Percentiles rank a stretch among this genome's conserved stretches.
Conservation (phyloP, 2,797 vertebrate species). For the Brachymystax lenok region DNA sequence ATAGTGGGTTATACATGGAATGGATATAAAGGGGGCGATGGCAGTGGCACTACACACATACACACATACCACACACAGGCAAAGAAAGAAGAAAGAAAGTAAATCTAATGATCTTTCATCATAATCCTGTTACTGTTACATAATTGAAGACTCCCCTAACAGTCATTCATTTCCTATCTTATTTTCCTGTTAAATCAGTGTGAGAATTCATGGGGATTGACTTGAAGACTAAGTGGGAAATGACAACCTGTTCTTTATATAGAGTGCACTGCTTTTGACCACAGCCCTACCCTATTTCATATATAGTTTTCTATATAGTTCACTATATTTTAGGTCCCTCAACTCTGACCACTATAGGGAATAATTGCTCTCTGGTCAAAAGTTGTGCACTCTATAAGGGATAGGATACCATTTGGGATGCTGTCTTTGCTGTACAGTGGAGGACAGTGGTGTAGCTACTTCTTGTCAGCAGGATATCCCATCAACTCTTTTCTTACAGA, state of each 20-base stretch:
- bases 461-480: not conserved
- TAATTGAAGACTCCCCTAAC: slow-evolving; percentile 74
- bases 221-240: not conserved
- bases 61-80: slow-evolving; percentile 16
- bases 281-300: not conserved
- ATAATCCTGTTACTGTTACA: slow-evolving; percentile 77
- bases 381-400: not conserved
- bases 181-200: slow-evolving; percentile 66
- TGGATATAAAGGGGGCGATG: slow-evolving; percentile 8
- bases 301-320: too few relatives aligned
- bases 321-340: not conserved
- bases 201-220: slow-evolving; percentile 53
- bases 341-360: not conserved
- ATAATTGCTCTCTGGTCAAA: not conserved
- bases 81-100: slow-evolving; percentile 38
- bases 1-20: slow-evolving; percentile 24
- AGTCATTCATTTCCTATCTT: slow-evolving; percentile 76
- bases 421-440: too few relatives aligned
- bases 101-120: slow-evolving; percentile 69
- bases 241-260: not conserved
- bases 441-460: not conserved
- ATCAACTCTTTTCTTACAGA: not conserved
- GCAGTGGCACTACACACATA: slow-evolving; percentile 15
- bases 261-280: not conserved
- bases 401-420: not conserved